Conservation (phyloP, 1,140 invertebrate species). For the Eueides isabella region DNA sequence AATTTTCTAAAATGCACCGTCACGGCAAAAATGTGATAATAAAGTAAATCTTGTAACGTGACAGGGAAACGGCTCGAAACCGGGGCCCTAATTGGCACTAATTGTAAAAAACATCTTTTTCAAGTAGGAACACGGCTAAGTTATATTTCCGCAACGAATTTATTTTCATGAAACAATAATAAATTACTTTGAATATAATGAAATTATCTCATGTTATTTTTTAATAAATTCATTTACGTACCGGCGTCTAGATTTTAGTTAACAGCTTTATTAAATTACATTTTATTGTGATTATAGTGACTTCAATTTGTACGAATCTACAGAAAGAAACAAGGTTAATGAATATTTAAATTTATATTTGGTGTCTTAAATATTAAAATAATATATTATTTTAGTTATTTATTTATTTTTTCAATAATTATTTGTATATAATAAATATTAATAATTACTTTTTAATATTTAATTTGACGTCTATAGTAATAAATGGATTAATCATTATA, state of each 20-base stretch:
- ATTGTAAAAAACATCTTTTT: constrained; percentile 17
- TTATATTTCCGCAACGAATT: not conserved
- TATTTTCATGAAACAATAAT: not conserved
- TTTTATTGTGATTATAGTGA: not conserved
- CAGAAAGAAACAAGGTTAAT: no score
- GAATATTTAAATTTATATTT: no score
- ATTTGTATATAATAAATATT: no score
- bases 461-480: no score
- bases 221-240: not conserved
- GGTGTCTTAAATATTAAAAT: no score
- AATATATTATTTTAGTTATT: no score
- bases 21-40: constrained; percentile 17
- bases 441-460: no score
- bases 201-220: not conserved
- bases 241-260: not conserved
- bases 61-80: constrained; percentile 9
- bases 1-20: constrained; percentile 10
- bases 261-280: not conserved
- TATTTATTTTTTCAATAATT: no score
- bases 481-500: no score
- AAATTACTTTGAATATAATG: not conserved
- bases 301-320: no score
- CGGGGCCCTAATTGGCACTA: constrained; percentile 20
- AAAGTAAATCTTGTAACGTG: not conserved
- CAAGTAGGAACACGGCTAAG: not conserved